These are phyloP conservation scores for Tetramorium alpestre DNA, from an alignment of 1,140 invertebrate genomes.

Conservation along the genomic window DNA sequence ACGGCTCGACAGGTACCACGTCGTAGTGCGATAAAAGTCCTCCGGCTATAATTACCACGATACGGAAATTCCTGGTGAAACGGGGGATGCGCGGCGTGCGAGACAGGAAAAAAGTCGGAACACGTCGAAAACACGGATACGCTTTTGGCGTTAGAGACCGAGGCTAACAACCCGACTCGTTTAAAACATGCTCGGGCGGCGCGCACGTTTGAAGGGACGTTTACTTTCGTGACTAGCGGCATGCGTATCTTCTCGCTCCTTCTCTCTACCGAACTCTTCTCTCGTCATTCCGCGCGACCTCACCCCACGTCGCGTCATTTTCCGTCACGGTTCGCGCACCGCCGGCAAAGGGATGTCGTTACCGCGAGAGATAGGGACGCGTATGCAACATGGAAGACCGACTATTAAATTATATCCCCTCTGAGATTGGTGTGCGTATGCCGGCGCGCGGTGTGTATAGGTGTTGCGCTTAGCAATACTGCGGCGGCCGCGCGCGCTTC, in stretches of 20 bases:
- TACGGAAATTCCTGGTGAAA: not conserved
- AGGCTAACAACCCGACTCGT: conserved; percentile 27
- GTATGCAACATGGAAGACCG: conserved; percentile 78
- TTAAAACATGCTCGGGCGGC: not conserved
- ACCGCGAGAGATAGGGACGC: conserved; percentile 75
- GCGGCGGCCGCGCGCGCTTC: conserved; percentile 15
- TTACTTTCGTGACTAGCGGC: conserved; percentile 61
- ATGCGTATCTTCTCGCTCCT: conserved; percentile 31
- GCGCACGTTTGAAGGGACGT: conserved; percentile 55
- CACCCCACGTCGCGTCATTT: conserved; percentile 66
- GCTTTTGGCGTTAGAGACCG: conserved; percentile 5
- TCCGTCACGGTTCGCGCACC: conserved; percentile 47
- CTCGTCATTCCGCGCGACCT: conserved; percentile 59
- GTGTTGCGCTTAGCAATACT: conserved; percentile 12
- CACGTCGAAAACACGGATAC: not conserved
- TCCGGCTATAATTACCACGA: conserved; percentile 25
- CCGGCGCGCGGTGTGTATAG: not conserved
- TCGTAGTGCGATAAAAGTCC: not conserved
- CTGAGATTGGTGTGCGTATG: conserved; percentile 29
- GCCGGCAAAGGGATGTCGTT: conserved; percentile 74
- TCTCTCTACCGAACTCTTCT: conserved; percentile 50
- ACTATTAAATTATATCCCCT: conserved; percentile 82
- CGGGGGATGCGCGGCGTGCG: not conserved
- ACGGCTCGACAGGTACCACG: not conserved
- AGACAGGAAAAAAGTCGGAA: conserved; percentile 3